Conservation (phyloP, 1,140 invertebrate genomes). For the Heliconius himera region DNA sequence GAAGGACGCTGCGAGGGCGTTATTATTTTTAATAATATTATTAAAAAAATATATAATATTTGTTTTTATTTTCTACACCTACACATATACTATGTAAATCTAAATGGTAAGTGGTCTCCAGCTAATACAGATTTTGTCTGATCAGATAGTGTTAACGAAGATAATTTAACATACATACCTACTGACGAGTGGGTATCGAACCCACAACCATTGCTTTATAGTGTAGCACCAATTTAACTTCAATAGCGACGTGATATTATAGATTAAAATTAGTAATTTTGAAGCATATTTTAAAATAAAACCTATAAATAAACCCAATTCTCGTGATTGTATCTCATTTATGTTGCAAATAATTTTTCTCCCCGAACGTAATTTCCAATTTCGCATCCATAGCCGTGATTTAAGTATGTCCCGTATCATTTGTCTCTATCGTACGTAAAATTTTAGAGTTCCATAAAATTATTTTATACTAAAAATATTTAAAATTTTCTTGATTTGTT, state of each 20-base stretch:
- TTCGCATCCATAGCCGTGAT: conserved; percentile 74
- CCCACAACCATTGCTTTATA: background rate
- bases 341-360: conserved; percentile 43
- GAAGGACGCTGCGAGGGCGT: no score
- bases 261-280: background rate
- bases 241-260: no score
- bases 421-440: conserved; percentile 55
- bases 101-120: background rate
- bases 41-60: no score
- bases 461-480: background rate
- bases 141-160: background rate
- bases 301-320: background rate
- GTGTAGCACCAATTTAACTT: no score
- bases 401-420: conserved; percentile 80
- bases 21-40: no score
- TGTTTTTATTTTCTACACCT: no score
- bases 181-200: background rate
- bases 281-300: background rate
- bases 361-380: conserved; percentile 62
- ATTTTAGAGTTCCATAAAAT: background rate
- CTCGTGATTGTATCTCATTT: conserved; percentile 24
- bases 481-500: background rate
- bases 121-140: background rate
- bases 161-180: background rate
- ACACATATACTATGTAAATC: background rate